Conservation (phyloP, 2,797 vertebrate species). For the Lagothrix lagotricha region DNA sequence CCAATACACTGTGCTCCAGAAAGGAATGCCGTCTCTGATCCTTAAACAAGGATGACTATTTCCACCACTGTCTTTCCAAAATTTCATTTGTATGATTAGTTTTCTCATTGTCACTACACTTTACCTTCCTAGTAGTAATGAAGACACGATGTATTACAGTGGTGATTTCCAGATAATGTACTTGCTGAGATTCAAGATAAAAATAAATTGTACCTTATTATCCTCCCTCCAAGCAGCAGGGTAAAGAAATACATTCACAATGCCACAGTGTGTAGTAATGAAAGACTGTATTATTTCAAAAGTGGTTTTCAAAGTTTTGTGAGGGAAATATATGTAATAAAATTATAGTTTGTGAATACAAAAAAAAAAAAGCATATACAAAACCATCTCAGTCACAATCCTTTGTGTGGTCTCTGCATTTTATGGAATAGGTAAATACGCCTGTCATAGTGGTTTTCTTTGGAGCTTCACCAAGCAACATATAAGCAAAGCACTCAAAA, state of each 20-base stretch:
- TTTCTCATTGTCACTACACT: neutral
- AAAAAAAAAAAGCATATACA: neutral
- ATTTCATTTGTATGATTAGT: neutral
- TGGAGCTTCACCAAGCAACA: neutral
- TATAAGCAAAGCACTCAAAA: neutral
- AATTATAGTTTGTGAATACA: neutral
- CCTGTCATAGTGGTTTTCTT: neutral
- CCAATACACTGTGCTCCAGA: rapidly evolving
- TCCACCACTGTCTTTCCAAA: neutral
- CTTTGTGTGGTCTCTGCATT: neutral
- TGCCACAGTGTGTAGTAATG: neutral
- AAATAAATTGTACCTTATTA: neutral
- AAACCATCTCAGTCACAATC: neutral
- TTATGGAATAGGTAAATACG: neutral
- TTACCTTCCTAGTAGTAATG: neutral
- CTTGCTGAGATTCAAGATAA: neutral
- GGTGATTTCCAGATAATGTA: neutral
- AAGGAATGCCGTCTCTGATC: neutral
- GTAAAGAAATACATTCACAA: neutral
- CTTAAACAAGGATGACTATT: neutral
- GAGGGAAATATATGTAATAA: neutral
- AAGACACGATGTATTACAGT: neutral
- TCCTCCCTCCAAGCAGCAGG: neutral
- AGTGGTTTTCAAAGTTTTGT: neutral
- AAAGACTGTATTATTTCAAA: neutral